Conservation (phyloP, 1,140 invertebrate genomes). For the Drosophila obscura region DNA sequence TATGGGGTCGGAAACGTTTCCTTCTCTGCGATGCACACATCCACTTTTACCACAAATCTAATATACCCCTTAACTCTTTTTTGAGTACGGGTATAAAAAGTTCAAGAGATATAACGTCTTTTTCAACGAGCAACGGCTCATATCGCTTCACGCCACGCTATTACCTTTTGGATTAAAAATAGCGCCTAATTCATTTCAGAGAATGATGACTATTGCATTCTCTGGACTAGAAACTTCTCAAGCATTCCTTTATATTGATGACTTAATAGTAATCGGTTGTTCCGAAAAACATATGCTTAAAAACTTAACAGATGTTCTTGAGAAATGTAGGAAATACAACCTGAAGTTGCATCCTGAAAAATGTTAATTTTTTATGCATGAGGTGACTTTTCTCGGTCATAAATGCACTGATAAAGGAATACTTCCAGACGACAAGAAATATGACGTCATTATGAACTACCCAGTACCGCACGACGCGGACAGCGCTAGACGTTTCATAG, state of each 20-base stretch:
- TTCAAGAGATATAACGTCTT: background rate
- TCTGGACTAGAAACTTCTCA: slow-evolving; percentile 7
- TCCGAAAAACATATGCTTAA: slow-evolving; percentile 17
- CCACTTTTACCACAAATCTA: too few relatives aligned
- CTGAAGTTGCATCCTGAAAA: slow-evolving; percentile 15
- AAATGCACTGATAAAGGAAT: slow-evolving; percentile 17
- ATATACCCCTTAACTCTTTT: too few relatives aligned
- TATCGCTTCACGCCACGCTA: background rate
- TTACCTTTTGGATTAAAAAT: background rate
- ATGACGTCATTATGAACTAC: slow-evolving; percentile 17
- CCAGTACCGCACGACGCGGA: too few relatives aligned
- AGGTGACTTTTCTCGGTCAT: slow-evolving; percentile 8
- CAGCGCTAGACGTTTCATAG: too few relatives aligned
- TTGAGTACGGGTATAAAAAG: too few relatives aligned
- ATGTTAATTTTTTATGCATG: slow-evolving; percentile 14
- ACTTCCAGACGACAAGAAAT: slow-evolving; percentile 12
- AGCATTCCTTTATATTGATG: slow-evolving; percentile 31
- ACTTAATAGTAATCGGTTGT: slow-evolving; percentile 18
- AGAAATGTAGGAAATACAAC: slow-evolving; percentile 15
- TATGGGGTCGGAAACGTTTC: too few relatives aligned
- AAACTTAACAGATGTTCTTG: slow-evolving; percentile 25
- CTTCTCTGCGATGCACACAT: too few relatives aligned
- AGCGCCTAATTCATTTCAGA: slow-evolving; percentile 10
- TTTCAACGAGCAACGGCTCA: slow-evolving; percentile 10
- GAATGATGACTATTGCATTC: slow-evolving; percentile 12